These are phyloP conservation scores for Trialeurodes vaporariorum DNA, from an alignment of 1,140 invertebrate genomes.

Conservation along the genomic window DNA sequence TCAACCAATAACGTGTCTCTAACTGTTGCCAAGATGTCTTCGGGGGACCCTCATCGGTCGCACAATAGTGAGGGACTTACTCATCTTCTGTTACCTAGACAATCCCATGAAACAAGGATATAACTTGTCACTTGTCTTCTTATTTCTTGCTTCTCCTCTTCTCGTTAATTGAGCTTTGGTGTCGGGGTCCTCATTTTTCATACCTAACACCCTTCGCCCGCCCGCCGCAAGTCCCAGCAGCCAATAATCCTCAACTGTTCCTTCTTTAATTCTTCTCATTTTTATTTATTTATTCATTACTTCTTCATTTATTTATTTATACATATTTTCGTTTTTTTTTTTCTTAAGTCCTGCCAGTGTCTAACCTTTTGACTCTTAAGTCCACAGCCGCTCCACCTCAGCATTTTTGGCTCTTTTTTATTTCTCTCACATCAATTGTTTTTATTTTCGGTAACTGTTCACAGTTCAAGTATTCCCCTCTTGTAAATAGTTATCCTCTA, in stretches of 20 bases:
- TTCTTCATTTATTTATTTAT: slow-evolving; percentile 6
- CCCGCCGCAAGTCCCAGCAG: too few species aligned
- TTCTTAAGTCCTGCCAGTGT: slow-evolving; percentile 8
- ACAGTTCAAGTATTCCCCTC: too few species aligned
- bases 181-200: too few species aligned
- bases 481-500: background rate
- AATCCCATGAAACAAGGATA: slow-evolving; percentile 59
- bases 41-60: slow-evolving; percentile 31
- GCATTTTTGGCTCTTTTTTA: too few species aligned
- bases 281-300: slow-evolving; percentile 8
- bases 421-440: too few species aligned
- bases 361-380: slow-evolving; percentile 10
- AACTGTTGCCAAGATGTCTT: slow-evolving; percentile 29
- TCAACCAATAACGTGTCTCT: slow-evolving; percentile 35
- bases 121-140: slow-evolving; percentile 31
- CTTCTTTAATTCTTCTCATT: slow-evolving; percentile 17
- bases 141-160: slow-evolving; percentile 19
- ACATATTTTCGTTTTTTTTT: slow-evolving; percentile 3
- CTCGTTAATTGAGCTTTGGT: slow-evolving; percentile 9
- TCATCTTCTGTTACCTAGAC: slow-evolving; percentile 43
- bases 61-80: slow-evolving; percentile 19
- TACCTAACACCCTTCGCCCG: too few species aligned
- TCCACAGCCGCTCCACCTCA: too few species aligned
- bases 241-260: too few species aligned
- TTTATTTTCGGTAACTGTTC: too few species aligned